A percentile compares a stretch with the other conserved stretches of the same genome.
Conservation (phyloP, 2,888 invertebrate genomes). For the Sisyra terminalis region DNA sequence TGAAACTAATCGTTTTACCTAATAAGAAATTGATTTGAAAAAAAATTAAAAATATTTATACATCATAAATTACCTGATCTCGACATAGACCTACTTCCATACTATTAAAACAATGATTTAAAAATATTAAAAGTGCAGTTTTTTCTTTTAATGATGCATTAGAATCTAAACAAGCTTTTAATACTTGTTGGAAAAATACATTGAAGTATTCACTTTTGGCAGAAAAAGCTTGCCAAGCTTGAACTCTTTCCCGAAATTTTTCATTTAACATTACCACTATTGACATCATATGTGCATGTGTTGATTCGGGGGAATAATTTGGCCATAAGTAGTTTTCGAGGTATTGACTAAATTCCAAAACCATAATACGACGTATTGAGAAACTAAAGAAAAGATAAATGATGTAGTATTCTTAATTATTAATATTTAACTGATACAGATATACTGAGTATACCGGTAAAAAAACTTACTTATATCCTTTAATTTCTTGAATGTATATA, state of each 20-base stretch:
- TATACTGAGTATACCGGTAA: conserved; percentile 10
- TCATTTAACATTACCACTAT: conserved; percentile 98
- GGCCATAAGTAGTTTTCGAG: conserved; percentile 96
- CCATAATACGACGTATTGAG: conserved; percentile 79
- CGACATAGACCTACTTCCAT: conserved; percentile 91
- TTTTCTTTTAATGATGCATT: conserved; percentile 52
- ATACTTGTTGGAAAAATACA: conserved; percentile 66
- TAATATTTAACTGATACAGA: not conserved
- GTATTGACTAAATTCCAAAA: conserved; percentile 94
- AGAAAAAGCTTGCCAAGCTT: conserved; percentile 87
- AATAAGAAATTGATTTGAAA: not conserved
- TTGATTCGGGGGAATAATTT: conserved; percentile 66
- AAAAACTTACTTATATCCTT: conserved; percentile 52
- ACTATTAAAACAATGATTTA: conserved; percentile 94
- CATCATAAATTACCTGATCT: conserved; percentile 52
- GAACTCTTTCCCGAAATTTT: conserved; percentile 92
- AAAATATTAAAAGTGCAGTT: conserved; percentile 73
- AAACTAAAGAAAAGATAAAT: conserved; percentile 32
- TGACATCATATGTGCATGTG: conserved; percentile 84
- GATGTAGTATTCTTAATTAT: not conserved
- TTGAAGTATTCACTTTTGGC: conserved; percentile 60
- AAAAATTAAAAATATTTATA: not conserved
- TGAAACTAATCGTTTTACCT: conserved; percentile 64
- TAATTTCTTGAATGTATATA: conserved; percentile 76
- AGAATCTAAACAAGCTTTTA: conserved; percentile 54